Percentiles rank a stretch among this genome's conserved stretches.
Evolutionary conservation across 2,888 invertebrate species (phyloP).

Genomic region (Athalia cordata): DNA sequence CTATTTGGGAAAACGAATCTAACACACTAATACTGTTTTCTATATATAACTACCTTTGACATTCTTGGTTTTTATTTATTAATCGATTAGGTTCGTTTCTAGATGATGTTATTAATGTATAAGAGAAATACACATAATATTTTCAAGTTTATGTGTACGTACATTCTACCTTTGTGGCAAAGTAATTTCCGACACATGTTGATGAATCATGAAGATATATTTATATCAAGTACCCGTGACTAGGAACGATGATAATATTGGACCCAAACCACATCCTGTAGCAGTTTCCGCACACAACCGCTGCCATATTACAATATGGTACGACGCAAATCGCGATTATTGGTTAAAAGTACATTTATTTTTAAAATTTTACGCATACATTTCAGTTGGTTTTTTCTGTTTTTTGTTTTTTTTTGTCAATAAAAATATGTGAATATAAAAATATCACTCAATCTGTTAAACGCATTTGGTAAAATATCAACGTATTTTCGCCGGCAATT

Average conservation of each 20-base stretch:
- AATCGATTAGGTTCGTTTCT: slow-evolving; percentile 57
- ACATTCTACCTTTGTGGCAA: not conserved
- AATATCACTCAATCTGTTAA: not conserved
- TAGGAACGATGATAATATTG: not conserved
- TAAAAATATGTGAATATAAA: not conserved
- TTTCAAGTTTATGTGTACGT: slow-evolving; percentile 44
- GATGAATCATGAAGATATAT: not conserved
- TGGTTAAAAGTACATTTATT: not conserved
- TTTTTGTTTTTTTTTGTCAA: not conserved
- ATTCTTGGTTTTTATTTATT: slow-evolving; percentile 60
- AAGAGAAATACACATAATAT: slow-evolving; percentile 55
- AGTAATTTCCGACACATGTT: not conserved
- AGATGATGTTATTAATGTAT: slow-evolving; percentile 52
- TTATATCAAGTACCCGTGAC: not conserved
- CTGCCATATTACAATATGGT: not conserved
- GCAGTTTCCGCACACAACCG: not conserved
- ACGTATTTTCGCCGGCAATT: slow-evolving; percentile 82
- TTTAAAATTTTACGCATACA: not conserved
- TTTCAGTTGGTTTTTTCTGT: not conserved
- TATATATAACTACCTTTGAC: slow-evolving; percentile 43
- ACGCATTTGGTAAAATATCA: slow-evolving; percentile 57
- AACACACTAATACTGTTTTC: slow-evolving; percentile 3
- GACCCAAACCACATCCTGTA: not conserved
- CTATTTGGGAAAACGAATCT: slow-evolving; percentile 6
- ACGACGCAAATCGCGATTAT: not conserved